phyloP scores from a whole-genome alignment of 2,113 vertebrate species.

The Osmerus eperlanus region DNA sequence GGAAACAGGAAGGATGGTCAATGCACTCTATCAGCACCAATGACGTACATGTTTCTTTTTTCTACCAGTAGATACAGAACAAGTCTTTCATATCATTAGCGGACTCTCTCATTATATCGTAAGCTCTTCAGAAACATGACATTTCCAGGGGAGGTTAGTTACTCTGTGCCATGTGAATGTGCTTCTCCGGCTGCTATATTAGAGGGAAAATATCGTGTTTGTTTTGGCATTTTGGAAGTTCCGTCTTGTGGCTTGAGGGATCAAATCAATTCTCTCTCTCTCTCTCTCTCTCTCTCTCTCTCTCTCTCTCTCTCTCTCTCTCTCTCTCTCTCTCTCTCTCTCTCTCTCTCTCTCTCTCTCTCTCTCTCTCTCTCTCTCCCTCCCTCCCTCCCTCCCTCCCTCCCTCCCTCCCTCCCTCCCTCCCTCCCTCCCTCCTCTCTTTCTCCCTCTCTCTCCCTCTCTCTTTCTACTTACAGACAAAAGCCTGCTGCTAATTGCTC shows the following conservation, averaged over 20 bases:
- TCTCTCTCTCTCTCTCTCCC: too few species aligned
- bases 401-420: background rate
- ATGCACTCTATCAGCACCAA: conserved; percentile 18
- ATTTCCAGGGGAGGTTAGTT: background rate
- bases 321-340: too few species aligned
- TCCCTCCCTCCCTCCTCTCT: background rate
- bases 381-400: too few species aligned
- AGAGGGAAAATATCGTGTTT: conserved; percentile 22
- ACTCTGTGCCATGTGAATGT: background rate
- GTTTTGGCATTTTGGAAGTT: conserved; percentile 34
- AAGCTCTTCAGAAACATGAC: conserved; percentile 4
- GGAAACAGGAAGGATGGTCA: conserved; percentile 21
- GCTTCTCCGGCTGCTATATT: background rate
- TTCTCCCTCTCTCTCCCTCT: too few species aligned
- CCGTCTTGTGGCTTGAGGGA: conserved; percentile 26
- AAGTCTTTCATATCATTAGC: conserved; percentile 17
- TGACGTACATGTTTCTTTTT: conserved; percentile 1
- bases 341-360: too few species aligned
- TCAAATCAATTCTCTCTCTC: conserved; percentile 38
- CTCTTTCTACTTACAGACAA: background rate
- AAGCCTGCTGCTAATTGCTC: conserved; percentile 11
- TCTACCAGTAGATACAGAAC: conserved; percentile 14
- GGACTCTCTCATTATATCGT: background rate
- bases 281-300: conserved; percentile 14
- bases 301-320: too few species aligned